A percentile compares a stretch with the other conserved stretches of the same genome.
Evolutionary conservation across 2,888 invertebrate genomes (phyloP).

Genomic region (Ormyrus pomaceus): DNA sequence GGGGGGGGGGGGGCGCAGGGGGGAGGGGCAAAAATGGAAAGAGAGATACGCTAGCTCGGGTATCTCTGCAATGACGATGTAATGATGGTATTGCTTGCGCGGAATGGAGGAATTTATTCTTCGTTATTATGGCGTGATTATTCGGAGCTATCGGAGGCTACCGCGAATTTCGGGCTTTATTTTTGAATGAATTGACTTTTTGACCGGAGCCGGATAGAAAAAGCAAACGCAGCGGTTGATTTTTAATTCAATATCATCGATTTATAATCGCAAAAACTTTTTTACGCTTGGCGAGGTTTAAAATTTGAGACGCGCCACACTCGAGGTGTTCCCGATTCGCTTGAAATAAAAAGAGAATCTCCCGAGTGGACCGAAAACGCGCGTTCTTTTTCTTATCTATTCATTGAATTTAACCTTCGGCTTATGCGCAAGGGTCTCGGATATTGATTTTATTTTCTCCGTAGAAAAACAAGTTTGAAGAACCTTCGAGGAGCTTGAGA

Average conservation of each 20-base stretch:
- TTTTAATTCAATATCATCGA: neutral
- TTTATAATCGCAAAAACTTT: neutral
- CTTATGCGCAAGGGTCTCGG: slow-evolving; percentile 33
- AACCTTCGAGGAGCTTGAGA: slow-evolving; percentile 59
- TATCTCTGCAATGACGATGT: slow-evolving; percentile 35
- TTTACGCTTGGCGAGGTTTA: no score
- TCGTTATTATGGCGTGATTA: slow-evolving; percentile 37
- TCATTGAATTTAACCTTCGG: slow-evolving; percentile 51
- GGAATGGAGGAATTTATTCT: slow-evolving; percentile 15
- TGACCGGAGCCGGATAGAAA: neutral
- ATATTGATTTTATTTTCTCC: slow-evolving; percentile 62
- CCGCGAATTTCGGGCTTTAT: neutral
- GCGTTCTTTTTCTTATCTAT: slow-evolving; percentile 42
- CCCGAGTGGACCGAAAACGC: slow-evolving; percentile 23
- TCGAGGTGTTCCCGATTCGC: neutral
- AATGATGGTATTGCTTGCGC: slow-evolving; percentile 31
- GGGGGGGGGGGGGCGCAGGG: no score
- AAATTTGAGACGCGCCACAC: neutral
- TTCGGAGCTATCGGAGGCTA: neutral
- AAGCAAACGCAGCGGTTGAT: neutral
- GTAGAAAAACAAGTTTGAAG: slow-evolving; percentile 62
- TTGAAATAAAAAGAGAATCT: slow-evolving; percentile 7
- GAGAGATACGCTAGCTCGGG: slow-evolving; percentile 6
- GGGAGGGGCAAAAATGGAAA: slow-evolving; percentile 16
- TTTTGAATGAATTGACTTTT: neutral